phyloP scores from a whole-genome alignment of 2,113 vertebrate genomes.

The Pseudonaja textilis region DNA sequence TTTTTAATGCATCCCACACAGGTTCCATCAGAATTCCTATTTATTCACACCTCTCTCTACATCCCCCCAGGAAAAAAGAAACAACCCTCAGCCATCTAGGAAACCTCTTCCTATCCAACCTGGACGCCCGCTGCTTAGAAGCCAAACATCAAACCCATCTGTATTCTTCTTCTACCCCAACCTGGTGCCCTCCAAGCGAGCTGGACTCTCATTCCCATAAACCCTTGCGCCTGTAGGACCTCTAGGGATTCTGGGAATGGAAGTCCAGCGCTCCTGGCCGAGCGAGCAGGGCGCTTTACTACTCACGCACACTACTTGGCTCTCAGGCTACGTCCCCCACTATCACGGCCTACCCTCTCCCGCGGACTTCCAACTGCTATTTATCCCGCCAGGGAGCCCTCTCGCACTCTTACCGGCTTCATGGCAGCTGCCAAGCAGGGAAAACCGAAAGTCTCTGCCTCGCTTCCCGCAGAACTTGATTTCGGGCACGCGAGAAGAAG shows the following conservation, averaged over 20 bases:
- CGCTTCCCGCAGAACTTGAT: background rate
- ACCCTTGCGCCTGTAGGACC: background rate
- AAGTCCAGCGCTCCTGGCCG: background rate
- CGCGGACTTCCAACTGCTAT: accelerated
- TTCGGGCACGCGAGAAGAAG: background rate
- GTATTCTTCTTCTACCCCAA: no score
- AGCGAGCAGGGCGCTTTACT: background rate
- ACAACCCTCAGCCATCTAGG: background rate
- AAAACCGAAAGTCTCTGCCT: accelerated
- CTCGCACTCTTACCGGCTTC: slow-evolving; percentile 38
- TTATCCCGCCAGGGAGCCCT: background rate
- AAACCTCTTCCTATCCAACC: background rate
- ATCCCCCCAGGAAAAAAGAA: no score
- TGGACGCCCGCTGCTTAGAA: background rate
- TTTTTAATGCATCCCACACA: no score
- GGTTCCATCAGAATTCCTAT: no score
- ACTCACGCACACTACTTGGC: background rate
- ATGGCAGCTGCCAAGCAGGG: background rate
- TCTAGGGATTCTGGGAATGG: background rate
- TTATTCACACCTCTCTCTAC: no score
- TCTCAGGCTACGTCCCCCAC: background rate
- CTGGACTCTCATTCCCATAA: background rate
- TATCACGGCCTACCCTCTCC: background rate
- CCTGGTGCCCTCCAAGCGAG: background rate
- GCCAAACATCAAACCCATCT: background rate